Evolutionary conservation across 2,888 invertebrate species (phyloP), one percentile per base, ranked within the genome.

Genomic region (Xylophagus ater): DNA sequence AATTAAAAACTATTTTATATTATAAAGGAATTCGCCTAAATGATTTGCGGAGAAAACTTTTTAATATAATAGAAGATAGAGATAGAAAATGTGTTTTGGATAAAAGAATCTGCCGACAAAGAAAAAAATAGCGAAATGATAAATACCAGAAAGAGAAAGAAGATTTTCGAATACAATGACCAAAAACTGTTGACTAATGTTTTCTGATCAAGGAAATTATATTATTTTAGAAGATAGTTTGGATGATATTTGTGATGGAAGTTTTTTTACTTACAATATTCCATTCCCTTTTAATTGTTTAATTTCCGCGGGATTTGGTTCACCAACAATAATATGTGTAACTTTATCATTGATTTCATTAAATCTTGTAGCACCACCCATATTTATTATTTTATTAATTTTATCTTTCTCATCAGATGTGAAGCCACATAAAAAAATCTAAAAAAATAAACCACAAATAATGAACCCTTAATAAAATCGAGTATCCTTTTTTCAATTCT

Each of bases 291-390:
- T 54, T 54, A 62, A 59, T 37, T 51, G 32, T 3, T 67, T 66
- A 1, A 72, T 55, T 49, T 76, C 75, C 3, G 53, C 52, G 19
- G 65, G 61, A 7, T 66, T 57, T 6, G 70, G 58, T 45, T 79
- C 74, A 1, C 79, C 82, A 3, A 84, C 72, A 23, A 90, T 74
- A 3, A 85, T 76, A 63, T 93, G 93, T 1, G 89, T 85, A 3
- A 86, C 68, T 43, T 81, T 73, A 45, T 81, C 81, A 50, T 78
- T 78, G 26, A 88, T 71, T 37, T 76, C 73, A 56, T 82, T 81
- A 54, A 82, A 76, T 37, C 89, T 73, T 13, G 83, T 83, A 18
- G 86, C 92, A n/a, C 89, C 88, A 36, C 83, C 81, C 5, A 76
- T 72, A 56, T 82, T 84, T 14, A 86, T 63, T 33, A 85, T 72